A percentile compares a stretch with the other conserved stretches of the same genome.
Conservation (phyloP, 2,113 vertebrate species). For the Chauna torquata region DNA sequence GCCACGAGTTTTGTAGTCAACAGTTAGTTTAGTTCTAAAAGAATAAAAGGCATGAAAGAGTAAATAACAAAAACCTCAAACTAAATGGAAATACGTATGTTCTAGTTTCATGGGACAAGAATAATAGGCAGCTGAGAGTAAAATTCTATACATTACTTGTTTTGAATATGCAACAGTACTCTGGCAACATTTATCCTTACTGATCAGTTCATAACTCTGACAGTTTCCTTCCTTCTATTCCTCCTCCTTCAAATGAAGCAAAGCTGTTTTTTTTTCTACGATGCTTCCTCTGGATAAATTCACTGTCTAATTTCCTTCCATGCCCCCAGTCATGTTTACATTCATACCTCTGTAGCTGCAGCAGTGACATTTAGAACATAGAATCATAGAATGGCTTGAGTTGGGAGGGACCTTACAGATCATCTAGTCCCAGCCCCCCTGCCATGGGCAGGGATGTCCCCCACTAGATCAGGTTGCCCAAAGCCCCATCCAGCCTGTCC, state of each 20-base stretch:
- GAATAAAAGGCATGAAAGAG: background rate
- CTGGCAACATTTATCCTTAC: background rate
- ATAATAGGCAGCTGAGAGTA: background rate
- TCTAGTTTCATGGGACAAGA: background rate
- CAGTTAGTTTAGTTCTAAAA: background rate
- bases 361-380: background rate
- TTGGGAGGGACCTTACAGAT: too few species aligned
- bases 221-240: background rate
- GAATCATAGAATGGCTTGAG: too few species aligned
- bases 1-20: background rate
- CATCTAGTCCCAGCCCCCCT: too few species aligned
- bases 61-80: background rate
- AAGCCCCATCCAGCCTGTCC: too few species aligned
- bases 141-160: conserved; percentile 3
- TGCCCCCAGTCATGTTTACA: background rate
- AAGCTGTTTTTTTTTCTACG: background rate
- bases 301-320: background rate
- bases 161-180: background rate
- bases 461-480: too few species aligned
- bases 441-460: too few species aligned
- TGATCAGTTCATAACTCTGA: background rate
- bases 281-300: background rate
- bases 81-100: conserved; percentile 19
- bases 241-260: background rate
- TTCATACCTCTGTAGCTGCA: background rate